Percentiles rank a stretch among this genome's conserved stretches.
Conservation (phyloP, 2,888 invertebrate genomes). For the Aleiodes leptofemur region DNA sequence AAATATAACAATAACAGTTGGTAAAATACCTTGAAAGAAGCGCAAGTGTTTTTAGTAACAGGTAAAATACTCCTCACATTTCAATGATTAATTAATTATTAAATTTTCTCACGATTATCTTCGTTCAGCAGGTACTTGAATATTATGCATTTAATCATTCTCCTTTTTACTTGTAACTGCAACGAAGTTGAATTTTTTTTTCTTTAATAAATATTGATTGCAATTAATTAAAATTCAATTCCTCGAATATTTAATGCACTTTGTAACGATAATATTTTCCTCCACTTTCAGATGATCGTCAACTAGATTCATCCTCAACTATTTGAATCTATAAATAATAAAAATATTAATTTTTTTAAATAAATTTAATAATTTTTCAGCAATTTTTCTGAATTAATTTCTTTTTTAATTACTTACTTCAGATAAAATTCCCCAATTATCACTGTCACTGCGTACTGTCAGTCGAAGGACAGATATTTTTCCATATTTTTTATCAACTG, state of each 20-base stretch:
- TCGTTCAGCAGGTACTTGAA: conserved; percentile 20
- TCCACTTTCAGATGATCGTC: conserved; percentile 60
- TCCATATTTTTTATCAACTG: conserved; percentile 81
- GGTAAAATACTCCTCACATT: neutral
- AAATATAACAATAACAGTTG: conserved; percentile 32
- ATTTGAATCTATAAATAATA: conserved; percentile 69
- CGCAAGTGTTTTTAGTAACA: conserved; percentile 6
- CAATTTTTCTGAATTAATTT: conserved; percentile 26
- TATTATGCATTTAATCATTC: conserved; percentile 9
- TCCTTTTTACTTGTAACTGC: too few relatives aligned
- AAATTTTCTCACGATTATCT: neutral
- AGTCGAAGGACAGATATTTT: conserved; percentile 84
- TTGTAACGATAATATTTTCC: conserved; percentile 58
- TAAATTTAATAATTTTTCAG: conserved; percentile 7
- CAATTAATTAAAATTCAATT: neutral
- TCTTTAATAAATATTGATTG: neutral
- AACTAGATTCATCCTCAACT: conserved; percentile 72
- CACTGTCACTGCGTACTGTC: conserved; percentile 87
- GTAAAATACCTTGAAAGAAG: conserved; percentile 26
- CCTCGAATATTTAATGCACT: conserved; percentile 47
- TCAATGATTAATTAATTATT: conserved; percentile 14
- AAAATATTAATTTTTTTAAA: conserved; percentile 37
- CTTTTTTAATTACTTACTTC: conserved; percentile 80
- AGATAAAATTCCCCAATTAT: conserved; percentile 93
- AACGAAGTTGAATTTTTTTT: neutral